These are phyloP conservation scores for Ciconia maguari DNA, from an alignment of 2,113 vertebrate genomes.

Conservation along the genomic window DNA sequence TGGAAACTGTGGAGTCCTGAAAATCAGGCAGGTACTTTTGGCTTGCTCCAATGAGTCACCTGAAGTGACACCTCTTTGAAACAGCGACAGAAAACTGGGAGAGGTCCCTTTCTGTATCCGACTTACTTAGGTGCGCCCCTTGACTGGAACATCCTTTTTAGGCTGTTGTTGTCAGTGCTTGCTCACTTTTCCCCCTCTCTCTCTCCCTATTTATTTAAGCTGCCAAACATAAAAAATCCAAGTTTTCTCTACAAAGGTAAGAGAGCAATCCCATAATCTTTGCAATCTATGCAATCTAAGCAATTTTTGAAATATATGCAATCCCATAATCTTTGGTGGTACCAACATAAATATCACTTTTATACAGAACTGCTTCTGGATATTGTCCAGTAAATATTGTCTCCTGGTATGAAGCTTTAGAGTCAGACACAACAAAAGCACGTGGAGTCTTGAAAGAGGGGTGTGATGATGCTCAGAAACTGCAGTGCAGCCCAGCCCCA, in stretches of 20 bases:
- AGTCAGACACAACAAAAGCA: neutral
- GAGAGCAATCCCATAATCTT: too few relatives aligned
- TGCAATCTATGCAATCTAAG: too few relatives aligned
- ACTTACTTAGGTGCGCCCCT: neutral
- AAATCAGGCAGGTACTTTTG: neutral
- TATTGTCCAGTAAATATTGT: neutral
- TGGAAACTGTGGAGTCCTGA: neutral
- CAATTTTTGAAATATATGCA: neutral
- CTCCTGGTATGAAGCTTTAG: neutral
- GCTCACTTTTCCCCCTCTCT: neutral
- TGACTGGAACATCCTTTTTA: neutral
- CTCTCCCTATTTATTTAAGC: neutral
- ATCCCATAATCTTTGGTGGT: neutral
- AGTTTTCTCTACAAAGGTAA: neutral
- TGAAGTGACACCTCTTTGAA: neutral
- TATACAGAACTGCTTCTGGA: neutral
- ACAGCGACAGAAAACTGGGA: neutral
- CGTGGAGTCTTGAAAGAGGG: neutral
- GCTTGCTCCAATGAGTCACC: neutral
- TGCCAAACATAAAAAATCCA: neutral
- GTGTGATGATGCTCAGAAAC: neutral
- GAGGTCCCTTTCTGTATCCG: neutral
- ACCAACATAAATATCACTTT: neutral
- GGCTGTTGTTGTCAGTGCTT: neutral
- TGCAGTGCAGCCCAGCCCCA: neutral